Percentiles rank a stretch among this genome's conserved stretches.
Conservation (phyloP, 2,797 vertebrate species). For the Threskiornis aethiopicus region DNA sequence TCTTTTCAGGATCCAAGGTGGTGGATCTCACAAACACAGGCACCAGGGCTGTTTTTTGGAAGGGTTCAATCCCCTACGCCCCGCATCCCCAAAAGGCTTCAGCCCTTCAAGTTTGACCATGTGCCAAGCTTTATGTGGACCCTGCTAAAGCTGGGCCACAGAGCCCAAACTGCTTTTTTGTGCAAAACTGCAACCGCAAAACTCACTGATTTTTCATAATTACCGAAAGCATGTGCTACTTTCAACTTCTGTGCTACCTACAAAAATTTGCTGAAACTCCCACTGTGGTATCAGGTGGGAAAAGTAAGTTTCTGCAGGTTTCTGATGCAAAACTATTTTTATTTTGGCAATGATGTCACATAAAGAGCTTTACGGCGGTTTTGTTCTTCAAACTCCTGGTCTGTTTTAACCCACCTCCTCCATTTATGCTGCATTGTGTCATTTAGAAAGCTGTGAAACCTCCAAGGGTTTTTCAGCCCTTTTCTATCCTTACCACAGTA, state of each 20-base stretch:
- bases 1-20: background rate
- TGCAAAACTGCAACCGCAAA: background rate
- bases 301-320: background rate
- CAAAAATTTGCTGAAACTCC: background rate
- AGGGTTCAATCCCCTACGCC: background rate
- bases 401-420: background rate
- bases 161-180: background rate
- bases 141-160: background rate
- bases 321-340: background rate
- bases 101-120: background rate
- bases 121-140: background rate
- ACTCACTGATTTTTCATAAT: background rate
- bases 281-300: background rate
- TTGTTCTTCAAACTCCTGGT: background rate
- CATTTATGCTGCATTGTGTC: background rate
- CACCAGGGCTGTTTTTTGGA: background rate
- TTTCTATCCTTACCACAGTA: background rate
- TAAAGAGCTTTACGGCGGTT: background rate
- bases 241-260: background rate
- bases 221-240: background rate
- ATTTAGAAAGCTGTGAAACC: background rate
- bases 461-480: background rate
- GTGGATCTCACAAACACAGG: background rate
- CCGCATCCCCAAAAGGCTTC: background rate
- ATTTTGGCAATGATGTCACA: background rate